Percentiles rank a stretch among this genome's conserved stretches.
phyloP scores from a whole-genome alignment of 2,113 vertebrate species.

The Siniperca chuatsi region DNA sequence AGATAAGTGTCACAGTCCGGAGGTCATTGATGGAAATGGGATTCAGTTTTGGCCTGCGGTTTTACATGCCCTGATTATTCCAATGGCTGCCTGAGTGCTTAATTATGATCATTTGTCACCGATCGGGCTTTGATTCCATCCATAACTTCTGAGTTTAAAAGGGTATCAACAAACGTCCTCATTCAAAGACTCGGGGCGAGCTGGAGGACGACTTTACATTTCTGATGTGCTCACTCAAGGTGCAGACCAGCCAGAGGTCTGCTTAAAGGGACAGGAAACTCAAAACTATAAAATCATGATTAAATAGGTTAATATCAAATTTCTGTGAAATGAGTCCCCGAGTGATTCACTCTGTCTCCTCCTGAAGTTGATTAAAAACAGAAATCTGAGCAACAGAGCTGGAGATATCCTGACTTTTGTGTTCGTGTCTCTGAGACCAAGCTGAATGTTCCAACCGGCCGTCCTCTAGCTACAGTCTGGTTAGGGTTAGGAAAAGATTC shows the following conservation, averaged over 20 bases:
- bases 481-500: no score
- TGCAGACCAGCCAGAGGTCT: neutral
- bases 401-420: no score
- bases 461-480: no score
- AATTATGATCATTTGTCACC: constrained; percentile 69
- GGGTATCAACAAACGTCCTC: constrained; percentile 55
- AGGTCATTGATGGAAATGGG: constrained; percentile 69
- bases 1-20: constrained; percentile 66
- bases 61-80: constrained; percentile 69
- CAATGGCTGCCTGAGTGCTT: constrained; percentile 74
- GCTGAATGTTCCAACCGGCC: no score
- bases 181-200: constrained; percentile 27
- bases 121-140: constrained; percentile 64
- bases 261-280: neutral
- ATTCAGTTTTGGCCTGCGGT: constrained; percentile 58
- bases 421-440: no score
- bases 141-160: constrained; percentile 72
- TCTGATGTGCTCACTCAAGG: constrained; percentile 33
- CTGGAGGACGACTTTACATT: constrained; percentile 54
- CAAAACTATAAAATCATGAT: neutral
- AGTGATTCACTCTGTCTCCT: no score
- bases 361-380: no score
- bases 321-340: no score
- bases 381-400: no score
- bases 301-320: no score